Percentiles rank a stretch among this genome's conserved stretches.
phyloP scores from a whole-genome alignment of 64 coral and sea anemone species.

The Exaiptasia diaphana region DNA sequence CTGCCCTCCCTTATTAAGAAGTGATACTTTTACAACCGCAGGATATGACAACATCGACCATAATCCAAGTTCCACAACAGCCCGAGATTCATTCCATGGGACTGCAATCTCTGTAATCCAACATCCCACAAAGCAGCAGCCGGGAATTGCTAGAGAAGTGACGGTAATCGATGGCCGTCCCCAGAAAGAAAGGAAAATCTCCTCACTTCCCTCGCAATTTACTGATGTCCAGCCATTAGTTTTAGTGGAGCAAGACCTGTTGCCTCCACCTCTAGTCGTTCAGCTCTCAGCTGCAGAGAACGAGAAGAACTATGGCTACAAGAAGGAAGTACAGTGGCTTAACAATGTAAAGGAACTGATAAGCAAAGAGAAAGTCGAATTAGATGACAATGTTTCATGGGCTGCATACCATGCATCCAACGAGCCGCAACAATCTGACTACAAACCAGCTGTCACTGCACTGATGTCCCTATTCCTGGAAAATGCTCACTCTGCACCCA shows the following conservation, averaged over 20 bases:
- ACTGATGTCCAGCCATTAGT: not conserved
- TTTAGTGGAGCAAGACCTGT: slow-evolving; percentile 44
- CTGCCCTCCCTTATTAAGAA: slow-evolving; percentile 12
- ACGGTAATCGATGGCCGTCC: slow-evolving; percentile 13
- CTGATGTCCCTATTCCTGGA: slow-evolving; percentile 45
- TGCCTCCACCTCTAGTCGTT: not conserved
- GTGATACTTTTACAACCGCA: slow-evolving; percentile 9
- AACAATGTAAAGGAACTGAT: not conserved
- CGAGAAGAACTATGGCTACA: slow-evolving; percentile 30
- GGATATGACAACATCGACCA: slow-evolving; percentile 39
- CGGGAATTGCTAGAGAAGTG: not conserved
- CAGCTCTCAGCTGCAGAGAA: slow-evolving; percentile 6
- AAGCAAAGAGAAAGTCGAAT: not conserved
- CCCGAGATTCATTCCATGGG: slow-evolving; percentile 20
- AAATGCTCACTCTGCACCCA: slow-evolving; percentile 25
- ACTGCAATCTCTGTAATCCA: slow-evolving; percentile 1
- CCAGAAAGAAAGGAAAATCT: slow-evolving; percentile 35
- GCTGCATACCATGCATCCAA: slow-evolving; percentile 38
- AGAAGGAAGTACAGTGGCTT: slow-evolving; percentile 22
- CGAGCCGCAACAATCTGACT: not conserved
- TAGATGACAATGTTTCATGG: slow-evolving; percentile 19
- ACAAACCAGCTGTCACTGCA: slow-evolving; percentile 20
- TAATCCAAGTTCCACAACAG: slow-evolving; percentile 24
- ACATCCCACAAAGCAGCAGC: not conserved
- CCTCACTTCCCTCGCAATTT: not conserved